These are phyloP conservation scores for Xestoiulus laeticollis DNA, from an alignment of 2,888 invertebrate species.

Conservation along the genomic window DNA sequence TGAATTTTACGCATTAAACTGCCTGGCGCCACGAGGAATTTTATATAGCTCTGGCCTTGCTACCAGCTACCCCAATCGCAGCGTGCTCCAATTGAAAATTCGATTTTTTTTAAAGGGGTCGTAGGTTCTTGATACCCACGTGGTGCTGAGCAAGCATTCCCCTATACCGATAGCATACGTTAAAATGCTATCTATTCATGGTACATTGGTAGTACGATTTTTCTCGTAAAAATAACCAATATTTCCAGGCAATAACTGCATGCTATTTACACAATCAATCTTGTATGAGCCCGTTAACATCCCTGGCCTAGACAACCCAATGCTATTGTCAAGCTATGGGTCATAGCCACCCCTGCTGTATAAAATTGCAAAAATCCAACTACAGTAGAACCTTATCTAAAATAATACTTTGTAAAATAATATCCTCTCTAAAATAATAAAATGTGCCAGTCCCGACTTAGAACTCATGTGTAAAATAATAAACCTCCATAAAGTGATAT, in stretches of 20 bases:
- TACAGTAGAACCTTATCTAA: no score
- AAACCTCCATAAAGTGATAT: no score
- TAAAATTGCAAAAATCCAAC: not conserved
- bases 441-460: no score
- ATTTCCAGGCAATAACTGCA: not conserved
- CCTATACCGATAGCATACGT: not conserved
- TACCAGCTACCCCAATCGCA: not conserved
- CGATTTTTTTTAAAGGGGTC: not conserved
- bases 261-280: not conserved
- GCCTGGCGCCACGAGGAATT: not conserved
- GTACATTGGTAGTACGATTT: not conserved
- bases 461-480: no score
- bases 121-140: not conserved
- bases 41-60: not conserved
- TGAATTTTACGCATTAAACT: not conserved
- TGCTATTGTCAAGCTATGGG: not conserved
- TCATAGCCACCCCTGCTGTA: not conserved
- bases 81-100: slow-evolving; percentile 4
- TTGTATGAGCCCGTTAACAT: not conserved
- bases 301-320: not conserved
- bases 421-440: no score
- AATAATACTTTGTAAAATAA: no score
- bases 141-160: not conserved
- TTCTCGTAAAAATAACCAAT: not conserved
- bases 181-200: not conserved